Evolutionary conservation across 2,113 vertebrate genomes (phyloP).

Genomic region (Pionites leucogaster): DNA sequence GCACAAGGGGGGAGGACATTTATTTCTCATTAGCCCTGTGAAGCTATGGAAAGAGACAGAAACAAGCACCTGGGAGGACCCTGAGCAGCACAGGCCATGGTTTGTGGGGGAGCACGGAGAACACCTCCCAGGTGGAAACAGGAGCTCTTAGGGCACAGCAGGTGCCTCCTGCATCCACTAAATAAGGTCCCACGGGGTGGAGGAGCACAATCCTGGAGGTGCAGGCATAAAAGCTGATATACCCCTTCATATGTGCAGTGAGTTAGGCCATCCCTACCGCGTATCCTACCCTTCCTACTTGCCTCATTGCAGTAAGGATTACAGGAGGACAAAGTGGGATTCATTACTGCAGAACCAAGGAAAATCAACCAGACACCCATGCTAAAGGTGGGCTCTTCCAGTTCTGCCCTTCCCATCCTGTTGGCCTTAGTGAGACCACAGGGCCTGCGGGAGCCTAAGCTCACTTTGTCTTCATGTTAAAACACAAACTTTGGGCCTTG

Average conservation of each 20-base stretch:
- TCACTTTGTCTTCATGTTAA: accelerated
- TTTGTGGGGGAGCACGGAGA: background rate
- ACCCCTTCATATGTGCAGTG: accelerated
- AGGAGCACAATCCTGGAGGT: background rate
- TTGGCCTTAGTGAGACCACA: accelerated
- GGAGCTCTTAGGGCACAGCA: background rate
- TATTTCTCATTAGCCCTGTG: background rate
- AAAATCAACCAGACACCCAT: background rate
- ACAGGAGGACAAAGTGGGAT: background rate
- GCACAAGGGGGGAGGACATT: background rate
- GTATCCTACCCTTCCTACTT: background rate
- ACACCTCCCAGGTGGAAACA: accelerated
- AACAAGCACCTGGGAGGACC: background rate
- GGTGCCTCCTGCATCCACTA: background rate
- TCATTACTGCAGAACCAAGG: background rate
- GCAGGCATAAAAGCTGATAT: background rate
- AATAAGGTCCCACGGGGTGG: background rate
- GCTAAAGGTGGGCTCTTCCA: background rate
- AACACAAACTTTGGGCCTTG: background rate
- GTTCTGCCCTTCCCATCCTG: background rate
- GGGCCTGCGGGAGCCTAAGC: background rate
- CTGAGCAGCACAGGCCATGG: background rate
- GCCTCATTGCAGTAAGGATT: background rate
- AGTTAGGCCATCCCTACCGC: background rate
- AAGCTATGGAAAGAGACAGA: background rate